These are phyloP conservation scores for Eurypyga helias DNA, from an alignment of 2,113 vertebrate species.

Conservation along the genomic window DNA sequence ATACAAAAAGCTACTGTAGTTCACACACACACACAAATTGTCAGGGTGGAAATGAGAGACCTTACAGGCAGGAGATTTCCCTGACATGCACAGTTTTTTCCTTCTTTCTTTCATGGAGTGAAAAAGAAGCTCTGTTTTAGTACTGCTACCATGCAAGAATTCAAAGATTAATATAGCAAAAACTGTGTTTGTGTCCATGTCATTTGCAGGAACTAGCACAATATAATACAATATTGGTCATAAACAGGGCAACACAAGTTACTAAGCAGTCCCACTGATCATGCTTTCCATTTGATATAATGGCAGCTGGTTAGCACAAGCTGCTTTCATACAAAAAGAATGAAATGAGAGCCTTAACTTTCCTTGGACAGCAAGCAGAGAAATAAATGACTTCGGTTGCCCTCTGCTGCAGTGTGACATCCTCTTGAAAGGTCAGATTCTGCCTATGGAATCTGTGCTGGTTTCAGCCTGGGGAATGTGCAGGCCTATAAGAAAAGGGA, in stretches of 20 bases:
- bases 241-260: neutral
- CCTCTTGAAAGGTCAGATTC: neutral
- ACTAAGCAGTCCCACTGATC: neutral
- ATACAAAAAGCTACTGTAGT: constrained; percentile 23
- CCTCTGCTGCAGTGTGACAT: neutral
- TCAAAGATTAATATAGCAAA: neutral
- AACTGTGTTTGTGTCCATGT: neutral
- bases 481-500: neutral
- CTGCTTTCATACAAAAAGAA: neutral
- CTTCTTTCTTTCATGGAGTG: neutral
- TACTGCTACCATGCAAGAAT: neutral
- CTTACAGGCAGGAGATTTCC: neutral
- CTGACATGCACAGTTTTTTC: neutral
- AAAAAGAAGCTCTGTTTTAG: neutral
- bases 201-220: neutral
- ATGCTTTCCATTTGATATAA: constrained; percentile 5
- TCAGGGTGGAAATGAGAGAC: neutral
- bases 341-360: neutral
- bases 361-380: neutral
- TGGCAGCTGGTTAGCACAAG: neutral
- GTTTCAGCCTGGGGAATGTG: neutral
- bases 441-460: neutral
- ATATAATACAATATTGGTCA: neutral
- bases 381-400: accelerated
- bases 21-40: neutral